phyloP scores from a whole-genome alignment of 2,888 invertebrate genomes.

The Lasioglossum zephyrum region DNA sequence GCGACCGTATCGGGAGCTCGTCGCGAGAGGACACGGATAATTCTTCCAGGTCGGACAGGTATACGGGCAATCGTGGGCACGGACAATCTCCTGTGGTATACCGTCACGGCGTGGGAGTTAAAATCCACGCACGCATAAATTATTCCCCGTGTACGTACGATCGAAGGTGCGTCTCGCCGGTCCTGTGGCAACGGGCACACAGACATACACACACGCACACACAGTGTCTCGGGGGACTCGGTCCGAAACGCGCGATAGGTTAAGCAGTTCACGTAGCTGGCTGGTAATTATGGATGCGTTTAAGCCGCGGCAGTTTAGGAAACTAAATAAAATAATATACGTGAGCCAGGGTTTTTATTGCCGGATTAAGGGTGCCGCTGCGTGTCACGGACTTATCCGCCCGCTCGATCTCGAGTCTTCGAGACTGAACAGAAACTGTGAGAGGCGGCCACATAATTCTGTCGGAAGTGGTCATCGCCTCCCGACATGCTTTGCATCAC shows the following conservation, averaged over 20 bases:
- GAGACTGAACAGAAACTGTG: conserved; percentile 29
- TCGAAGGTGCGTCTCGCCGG: background rate
- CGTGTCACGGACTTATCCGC: conserved; percentile 78
- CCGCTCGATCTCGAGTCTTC: conserved; percentile 72
- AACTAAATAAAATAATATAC: conserved; percentile 84
- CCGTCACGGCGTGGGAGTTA: conserved; percentile 79
- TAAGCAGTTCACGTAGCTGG: conserved; percentile 82
- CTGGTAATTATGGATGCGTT: conserved; percentile 84
- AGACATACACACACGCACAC: background rate
- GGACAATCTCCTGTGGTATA: conserved; percentile 61
- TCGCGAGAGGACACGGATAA: conserved; percentile 66
- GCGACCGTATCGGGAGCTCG: conserved; percentile 66
- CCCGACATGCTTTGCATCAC: conserved; percentile 36
- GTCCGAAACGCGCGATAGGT: conserved; percentile 75
- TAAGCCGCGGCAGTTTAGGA: conserved; percentile 83
- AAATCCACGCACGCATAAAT: conserved; percentile 81
- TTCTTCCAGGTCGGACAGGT: conserved; percentile 62
- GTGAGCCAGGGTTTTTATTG: conserved; percentile 83
- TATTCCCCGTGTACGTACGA: conserved; percentile 67
- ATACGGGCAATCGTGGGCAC: conserved; percentile 65
- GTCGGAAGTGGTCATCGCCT: conserved; percentile 66
- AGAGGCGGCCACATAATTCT: conserved; percentile 48
- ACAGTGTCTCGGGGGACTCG: conserved; percentile 15
- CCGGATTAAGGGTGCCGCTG: conserved; percentile 79
- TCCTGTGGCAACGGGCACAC: conserved; percentile 13